phyloP scores from a whole-genome alignment of 2,797 vertebrate genomes.

The Silurus lanzhouensis region DNA sequence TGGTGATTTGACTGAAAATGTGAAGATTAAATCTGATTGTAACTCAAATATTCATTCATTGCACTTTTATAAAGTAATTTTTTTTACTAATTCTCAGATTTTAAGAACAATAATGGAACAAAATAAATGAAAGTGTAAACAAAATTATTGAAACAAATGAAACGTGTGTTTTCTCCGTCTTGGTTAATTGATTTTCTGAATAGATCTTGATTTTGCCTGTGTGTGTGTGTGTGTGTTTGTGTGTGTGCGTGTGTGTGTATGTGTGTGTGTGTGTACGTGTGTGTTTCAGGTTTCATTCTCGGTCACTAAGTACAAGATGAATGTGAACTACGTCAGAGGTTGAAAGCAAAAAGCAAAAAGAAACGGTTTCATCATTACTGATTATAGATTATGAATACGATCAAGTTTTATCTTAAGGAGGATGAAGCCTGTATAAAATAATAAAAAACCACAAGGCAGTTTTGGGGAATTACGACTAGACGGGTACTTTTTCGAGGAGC shows the following conservation, averaged over 20 bases:
- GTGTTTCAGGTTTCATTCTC: not conserved
- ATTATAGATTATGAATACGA: not conserved
- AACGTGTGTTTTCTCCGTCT: not conserved
- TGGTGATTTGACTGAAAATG: not conserved
- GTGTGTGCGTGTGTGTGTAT: not conserved
- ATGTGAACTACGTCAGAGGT: not conserved
- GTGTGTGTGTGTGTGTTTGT: not conserved
- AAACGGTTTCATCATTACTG: not conserved
- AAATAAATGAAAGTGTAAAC: too few relatives aligned
- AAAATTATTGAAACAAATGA: not conserved
- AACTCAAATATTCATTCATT: not conserved
- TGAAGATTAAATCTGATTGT: not conserved
- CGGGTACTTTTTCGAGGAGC: not conserved
- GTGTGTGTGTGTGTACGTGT: slow-evolving; percentile 2
- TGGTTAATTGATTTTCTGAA: not conserved
- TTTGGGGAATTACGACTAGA: not conserved
- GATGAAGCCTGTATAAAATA: too few relatives aligned
- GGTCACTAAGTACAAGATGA: slow-evolving; percentile 13
- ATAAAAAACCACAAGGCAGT: not conserved
- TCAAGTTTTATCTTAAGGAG: not conserved
- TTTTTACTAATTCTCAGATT: not conserved
- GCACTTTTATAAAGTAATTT: not conserved
- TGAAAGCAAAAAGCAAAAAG: not conserved
- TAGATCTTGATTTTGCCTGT: not conserved
- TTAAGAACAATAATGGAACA: not conserved